Conservation (phyloP, 1,140 invertebrate genomes). For the Drosophila navojoa region DNA sequence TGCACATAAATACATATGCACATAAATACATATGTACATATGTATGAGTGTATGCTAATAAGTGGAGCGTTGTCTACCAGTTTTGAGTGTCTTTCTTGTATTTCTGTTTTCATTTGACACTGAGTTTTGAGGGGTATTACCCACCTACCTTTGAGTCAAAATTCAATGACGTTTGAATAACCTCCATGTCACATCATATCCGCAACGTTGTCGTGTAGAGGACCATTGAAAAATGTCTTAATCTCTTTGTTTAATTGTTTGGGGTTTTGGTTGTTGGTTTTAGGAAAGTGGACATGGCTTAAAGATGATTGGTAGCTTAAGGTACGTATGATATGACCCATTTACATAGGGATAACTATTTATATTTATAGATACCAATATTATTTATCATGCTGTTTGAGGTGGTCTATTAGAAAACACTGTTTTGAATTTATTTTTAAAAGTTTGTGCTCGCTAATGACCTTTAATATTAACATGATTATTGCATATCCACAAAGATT, state of each 20-base stretch:
- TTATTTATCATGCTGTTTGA: too few species aligned
- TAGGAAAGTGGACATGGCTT: neutral
- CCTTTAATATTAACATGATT: too few species aligned
- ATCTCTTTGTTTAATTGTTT: conserved; percentile 60
- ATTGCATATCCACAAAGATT: too few species aligned
- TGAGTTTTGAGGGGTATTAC: conserved; percentile 38
- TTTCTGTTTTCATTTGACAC: conserved; percentile 29
- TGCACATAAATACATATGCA: neutral
- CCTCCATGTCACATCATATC: conserved; percentile 20
- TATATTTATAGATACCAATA: too few species aligned
- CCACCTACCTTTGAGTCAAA: conserved; percentile 53
- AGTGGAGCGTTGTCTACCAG: too few species aligned
- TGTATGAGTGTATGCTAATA: neutral
- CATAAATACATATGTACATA: neutral
- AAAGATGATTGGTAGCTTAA: neutral
- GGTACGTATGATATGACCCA: too few species aligned
- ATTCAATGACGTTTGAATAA: conserved; percentile 33
- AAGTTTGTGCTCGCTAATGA: too few species aligned
- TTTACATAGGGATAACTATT: too few species aligned
- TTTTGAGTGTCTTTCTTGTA: neutral
- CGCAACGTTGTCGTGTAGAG: neutral
- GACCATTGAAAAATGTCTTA: conserved; percentile 50
- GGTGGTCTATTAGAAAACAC: too few species aligned
- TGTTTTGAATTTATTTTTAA: too few species aligned
- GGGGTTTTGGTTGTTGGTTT: conserved; percentile 7